Evolutionary conservation across 2,113 vertebrate genomes (phyloP).

Genomic region (rat (Rattus norvegicus)): GRCr8 NC_086028.1:9179501-9180000

Average conservation of each 20-base stretch:
- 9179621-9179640: background rate
- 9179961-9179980: background rate
- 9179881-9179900: background rate
- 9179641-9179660: background rate
- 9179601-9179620: background rate
- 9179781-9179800: background rate
- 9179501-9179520: background rate
- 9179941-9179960: background rate
- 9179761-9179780: too few species aligned
- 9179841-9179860: background rate
- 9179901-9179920: background rate
- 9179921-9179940: background rate
- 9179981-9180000: too few species aligned
- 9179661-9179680: background rate
- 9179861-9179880: background rate
- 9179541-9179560: background rate
- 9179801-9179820: background rate
- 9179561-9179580: fast-evolving
- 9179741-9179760: too few species aligned
- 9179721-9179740: too few species aligned
- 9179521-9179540: background rate
- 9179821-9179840: background rate
- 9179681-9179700: background rate
- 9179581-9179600: background rate
- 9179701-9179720: background rate